These are phyloP conservation scores for Eciton burchellii DNA, from an alignment of 1,140 invertebrate genomes.

Conservation along the genomic window DNA sequence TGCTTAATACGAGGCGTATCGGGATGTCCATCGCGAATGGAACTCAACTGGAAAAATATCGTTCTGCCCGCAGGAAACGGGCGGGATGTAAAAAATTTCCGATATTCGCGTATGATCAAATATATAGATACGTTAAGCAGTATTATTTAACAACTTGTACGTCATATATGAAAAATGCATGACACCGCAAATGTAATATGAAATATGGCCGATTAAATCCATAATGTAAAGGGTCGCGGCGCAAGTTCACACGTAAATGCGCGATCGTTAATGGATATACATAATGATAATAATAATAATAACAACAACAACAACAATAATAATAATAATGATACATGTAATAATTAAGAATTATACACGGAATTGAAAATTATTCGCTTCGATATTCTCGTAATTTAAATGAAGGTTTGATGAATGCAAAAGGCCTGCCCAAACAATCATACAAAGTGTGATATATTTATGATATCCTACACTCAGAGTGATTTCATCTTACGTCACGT, in stretches of 20 bases:
- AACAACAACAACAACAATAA: too few relatives aligned
- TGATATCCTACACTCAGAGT: not conserved
- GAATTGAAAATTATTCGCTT: too few relatives aligned
- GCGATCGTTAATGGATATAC: conserved; percentile 7
- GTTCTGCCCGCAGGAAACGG: not conserved
- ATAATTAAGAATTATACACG: not conserved
- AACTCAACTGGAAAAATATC: conserved; percentile 40
- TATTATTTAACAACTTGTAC: conserved; percentile 40
- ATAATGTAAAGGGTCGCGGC: not conserved
- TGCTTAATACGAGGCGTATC: not conserved
- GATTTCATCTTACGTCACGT: not conserved
- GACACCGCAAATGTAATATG: conserved; percentile 26
- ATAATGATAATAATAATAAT: too few relatives aligned
- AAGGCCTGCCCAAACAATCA: not conserved
- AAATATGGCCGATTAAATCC: conserved; percentile 25
- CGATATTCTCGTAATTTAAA: not conserved
- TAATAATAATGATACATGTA: not conserved
- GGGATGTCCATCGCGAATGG: conserved; percentile 9
- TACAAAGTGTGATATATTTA: not conserved
- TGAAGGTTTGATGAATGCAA: not conserved
- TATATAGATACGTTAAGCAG: conserved; percentile 1
- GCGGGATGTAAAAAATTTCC: conserved; percentile 18
- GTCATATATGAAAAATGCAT: conserved; percentile 19
- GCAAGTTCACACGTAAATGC: not conserved
- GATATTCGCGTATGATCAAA: conserved; percentile 21